These are phyloP conservation scores for Platyrinchus mystaceus DNA, from an alignment of 2,797 vertebrate genomes.

Conservation along the genomic window DNA sequence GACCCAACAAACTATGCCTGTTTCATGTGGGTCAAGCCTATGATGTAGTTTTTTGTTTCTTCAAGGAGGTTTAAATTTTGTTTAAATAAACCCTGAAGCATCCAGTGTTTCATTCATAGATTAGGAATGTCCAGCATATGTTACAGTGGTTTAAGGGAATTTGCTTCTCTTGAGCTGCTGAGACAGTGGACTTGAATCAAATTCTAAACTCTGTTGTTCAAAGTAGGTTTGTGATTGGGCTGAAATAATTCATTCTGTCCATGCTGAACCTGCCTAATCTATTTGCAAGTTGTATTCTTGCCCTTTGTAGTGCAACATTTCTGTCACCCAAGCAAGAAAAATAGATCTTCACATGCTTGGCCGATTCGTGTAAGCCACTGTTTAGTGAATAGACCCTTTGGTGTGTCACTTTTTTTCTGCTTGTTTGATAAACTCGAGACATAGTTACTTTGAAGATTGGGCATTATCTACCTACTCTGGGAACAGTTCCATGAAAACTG, in stretches of 20 bases:
- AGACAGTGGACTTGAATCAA: conserved; percentile 3
- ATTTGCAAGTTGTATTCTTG: background rate
- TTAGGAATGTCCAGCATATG: background rate
- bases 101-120: background rate
- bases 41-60: background rate
- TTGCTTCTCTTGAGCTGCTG: background rate
- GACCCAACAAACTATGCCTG: background rate
- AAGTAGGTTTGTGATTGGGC: conserved; percentile 16
- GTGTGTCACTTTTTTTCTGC: conserved; percentile 23
- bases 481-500: conserved; percentile 60
- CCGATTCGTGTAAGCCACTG: background rate
- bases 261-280: background rate
- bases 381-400: conserved; percentile 61
- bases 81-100: background rate
- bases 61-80: background rate
- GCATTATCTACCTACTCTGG: conserved; percentile 62
- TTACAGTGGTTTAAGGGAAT: background rate
- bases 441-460: conserved; percentile 61
- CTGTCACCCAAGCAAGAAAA: conserved; percentile 55
- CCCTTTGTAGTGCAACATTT: conserved; percentile 48
- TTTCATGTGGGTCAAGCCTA: background rate
- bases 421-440: conserved; percentile 65
- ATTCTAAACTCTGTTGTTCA: background rate
- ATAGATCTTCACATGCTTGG: conserved; percentile 54
- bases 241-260: conserved; percentile 27